phyloP scores from a whole-genome alignment of 2,888 invertebrate species.

The Papilio protenor region DNA sequence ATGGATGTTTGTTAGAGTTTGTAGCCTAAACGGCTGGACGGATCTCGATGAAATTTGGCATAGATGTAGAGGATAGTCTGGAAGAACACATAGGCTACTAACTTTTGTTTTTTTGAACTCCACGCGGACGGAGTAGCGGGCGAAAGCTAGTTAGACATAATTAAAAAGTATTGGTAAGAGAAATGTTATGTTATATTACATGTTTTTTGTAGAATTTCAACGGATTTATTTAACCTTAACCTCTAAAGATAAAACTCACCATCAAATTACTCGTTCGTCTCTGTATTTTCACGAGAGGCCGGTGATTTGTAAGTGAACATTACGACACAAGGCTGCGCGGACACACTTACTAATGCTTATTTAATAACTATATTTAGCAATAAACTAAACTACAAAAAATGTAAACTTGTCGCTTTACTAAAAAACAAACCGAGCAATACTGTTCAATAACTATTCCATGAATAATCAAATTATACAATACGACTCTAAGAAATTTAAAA shows the following conservation, averaged over 20 bases:
- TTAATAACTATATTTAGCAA: conserved; percentile 27
- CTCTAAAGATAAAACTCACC: not conserved
- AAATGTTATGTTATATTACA: not conserved
- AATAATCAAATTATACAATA: no score
- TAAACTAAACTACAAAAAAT: not conserved
- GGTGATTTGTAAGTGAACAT: not conserved
- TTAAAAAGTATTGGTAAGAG: not conserved
- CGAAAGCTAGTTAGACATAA: no score
- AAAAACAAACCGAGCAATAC: not conserved
- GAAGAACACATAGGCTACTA: no score
- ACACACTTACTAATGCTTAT: conserved; percentile 4
- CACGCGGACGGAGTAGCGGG: no score
- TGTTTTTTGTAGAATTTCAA: not conserved
- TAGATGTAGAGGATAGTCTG: no score
- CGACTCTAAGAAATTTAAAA: no score
- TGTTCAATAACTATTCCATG: no score
- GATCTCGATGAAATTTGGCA: no score
- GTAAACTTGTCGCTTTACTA: not conserved
- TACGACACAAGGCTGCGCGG: conserved; percentile 16
- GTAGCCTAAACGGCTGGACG: no score
- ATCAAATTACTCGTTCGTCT: not conserved
- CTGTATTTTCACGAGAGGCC: not conserved
- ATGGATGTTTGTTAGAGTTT: no score
- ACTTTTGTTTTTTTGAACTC: no score
- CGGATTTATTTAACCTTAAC: not conserved